Base-by-base conservation (phyloP, 2,113 vertebrate species). In the Eolophus roseicapilla region DNA sequence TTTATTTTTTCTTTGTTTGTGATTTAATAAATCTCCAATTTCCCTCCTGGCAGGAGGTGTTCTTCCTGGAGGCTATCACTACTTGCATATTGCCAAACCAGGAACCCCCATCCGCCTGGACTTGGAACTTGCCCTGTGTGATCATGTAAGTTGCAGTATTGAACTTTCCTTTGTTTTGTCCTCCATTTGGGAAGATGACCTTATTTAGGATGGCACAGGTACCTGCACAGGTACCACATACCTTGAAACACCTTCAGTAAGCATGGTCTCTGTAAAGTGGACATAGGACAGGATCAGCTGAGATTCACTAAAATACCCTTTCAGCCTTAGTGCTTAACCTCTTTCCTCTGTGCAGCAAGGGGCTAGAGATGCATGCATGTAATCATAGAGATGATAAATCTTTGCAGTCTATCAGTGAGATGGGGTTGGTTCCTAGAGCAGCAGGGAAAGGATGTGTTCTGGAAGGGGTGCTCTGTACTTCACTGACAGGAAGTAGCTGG, bases 11-110 rank as follows among this genome's bases (percentile, higher is more conserved):
- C 31, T 41, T 76, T 50, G n/a, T 47, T 46, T 50, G 21, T 75
- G 49, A 17, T 20, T 73, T 50, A 63, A 79, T 64, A 73, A 88
- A 74, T 59, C 53, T 70, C 13, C 18, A 91, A 2, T 64, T 90
- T 59, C 73, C 47, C 15, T 83, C 81, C 3, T 84, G 59, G 82
- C 95, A 99, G 99, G 98, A 92, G 99, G 98, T 69, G 93, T 97
- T 84, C 97, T 99, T 90, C 99, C 99, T 47, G 99, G 99, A 82
- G 98, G 98, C 60, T 98, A 97, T 57, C 82, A 98, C 96, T 99
- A 99, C 87, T 97, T 99, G 80, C 98, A 99, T 33, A 41, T 99
- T 49, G 93, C 97, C 82, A 99, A 98, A 96, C 99, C 99, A 10
- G 93, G 95, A 44, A 67, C 98, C 17, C 88, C 96, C 28, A 14